Evolutionary conservation across 2,113 vertebrate species (phyloP), one percentile per base, ranked within the genome.

Genomic region (Camelus bactrianus): DNA sequence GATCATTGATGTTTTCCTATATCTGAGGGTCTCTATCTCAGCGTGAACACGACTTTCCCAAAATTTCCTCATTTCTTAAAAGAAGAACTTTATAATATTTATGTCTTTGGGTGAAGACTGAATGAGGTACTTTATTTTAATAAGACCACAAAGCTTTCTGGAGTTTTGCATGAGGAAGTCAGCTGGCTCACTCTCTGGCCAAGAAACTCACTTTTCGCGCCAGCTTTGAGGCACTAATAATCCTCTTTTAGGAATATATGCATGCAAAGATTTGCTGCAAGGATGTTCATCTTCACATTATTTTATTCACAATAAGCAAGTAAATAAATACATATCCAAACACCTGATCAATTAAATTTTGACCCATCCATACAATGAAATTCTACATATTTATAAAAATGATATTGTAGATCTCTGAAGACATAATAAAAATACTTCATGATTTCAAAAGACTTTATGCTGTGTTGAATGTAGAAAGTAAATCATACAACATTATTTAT

Each of bases 271-370:
- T 32, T 48, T 64, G n/a, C 20, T 79, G 5, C 0, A 8, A 88
- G 35, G 42, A 73, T 75, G 8, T 42, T 50, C 6, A 22, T 7
- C 19, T 28, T 32, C 9, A 38, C 4, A 6, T 72, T 70, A 42
- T 72, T 72, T 83, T 82, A 89, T 50, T 85, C 10, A 84, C 72
- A 76, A n/a, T 52, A 81, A 90, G 30, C 32, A 67, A 77, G 86
- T 26, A 28, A 7, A 58, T 30, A 62, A 62, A 28, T 73, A 80
- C 52, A 42, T 62, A 77, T 42, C 85, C 77, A 70, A 81, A 79
- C 6, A 90, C 15, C 56, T 79, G 20, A 93, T n/a, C 16, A 58
- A 65, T 42, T 65, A 52, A 80, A 54, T 24, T 35, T 46, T 32
- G 15, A 64, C 7, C 13, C n/a, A 35, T 69, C 48, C 19, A 73